Evolutionary conservation across 2,888 invertebrate genomes (phyloP).

Genomic region (Ochlodes sylvanus): DNA sequence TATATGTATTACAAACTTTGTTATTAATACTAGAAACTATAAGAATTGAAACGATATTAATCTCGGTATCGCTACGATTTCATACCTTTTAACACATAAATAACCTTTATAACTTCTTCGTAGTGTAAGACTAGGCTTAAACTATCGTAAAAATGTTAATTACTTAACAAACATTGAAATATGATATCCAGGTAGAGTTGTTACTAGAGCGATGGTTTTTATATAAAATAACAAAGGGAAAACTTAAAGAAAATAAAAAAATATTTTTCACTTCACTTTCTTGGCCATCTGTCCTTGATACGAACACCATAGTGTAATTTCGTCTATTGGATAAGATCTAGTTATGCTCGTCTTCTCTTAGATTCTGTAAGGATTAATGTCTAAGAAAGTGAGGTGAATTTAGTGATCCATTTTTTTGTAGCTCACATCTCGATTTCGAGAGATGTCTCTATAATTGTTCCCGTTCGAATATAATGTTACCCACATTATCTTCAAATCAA

Average conservation of each 20-base stretch:
- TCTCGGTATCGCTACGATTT: slow-evolving; percentile 53
- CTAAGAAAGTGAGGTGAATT: slow-evolving; percentile 58
- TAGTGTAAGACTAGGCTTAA: slow-evolving; percentile 80
- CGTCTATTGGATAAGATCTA: slow-evolving; percentile 44
- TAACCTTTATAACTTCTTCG: slow-evolving; percentile 77
- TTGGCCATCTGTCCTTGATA: slow-evolving; percentile 52
- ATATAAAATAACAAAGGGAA: slow-evolving; percentile 70
- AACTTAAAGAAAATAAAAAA: slow-evolving; percentile 59
- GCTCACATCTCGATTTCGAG: slow-evolving; percentile 73
- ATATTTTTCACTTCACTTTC: slow-evolving; percentile 59
- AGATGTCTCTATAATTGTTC: neutral
- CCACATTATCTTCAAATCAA: too few species aligned
- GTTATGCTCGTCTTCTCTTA: slow-evolving; percentile 46
- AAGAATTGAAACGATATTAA: slow-evolving; percentile 53
- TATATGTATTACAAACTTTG: slow-evolving; percentile 62
- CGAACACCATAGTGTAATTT: slow-evolving; percentile 62
- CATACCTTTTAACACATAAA: slow-evolving; percentile 51
- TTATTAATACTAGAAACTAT: slow-evolving; percentile 58
- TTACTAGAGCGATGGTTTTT: slow-evolving; percentile 84
- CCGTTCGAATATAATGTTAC: too few species aligned
- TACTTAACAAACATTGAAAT: slow-evolving; percentile 68
- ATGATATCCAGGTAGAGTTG: slow-evolving; percentile 81
- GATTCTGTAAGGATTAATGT: slow-evolving; percentile 61
- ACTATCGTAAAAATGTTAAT: slow-evolving; percentile 77
- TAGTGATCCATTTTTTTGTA: slow-evolving; percentile 70